Conservation (phyloP, 2,113 vertebrate species). For the Uria aalge region DNA sequence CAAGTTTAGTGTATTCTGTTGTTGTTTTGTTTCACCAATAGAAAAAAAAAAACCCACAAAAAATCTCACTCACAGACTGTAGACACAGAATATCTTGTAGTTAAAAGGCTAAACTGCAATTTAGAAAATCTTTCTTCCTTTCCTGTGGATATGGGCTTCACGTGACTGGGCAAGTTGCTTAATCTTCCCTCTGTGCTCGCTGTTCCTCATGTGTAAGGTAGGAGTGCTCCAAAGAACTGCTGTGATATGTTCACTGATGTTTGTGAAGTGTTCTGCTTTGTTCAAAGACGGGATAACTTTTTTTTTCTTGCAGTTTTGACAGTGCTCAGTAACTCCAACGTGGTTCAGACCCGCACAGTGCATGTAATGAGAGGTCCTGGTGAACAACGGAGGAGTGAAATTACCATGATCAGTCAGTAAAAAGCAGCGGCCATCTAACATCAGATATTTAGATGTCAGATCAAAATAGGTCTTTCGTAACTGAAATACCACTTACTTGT, state of each 20-base stretch:
- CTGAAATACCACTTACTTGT: not conserved
- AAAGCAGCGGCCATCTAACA: not conserved
- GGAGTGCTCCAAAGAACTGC: not conserved
- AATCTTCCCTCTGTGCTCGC: fast-evolving
- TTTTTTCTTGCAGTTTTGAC: not conserved
- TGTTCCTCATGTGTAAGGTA: not conserved
- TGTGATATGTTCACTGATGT: not conserved
- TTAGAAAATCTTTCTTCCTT: not conserved
- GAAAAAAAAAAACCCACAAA: too few species aligned
- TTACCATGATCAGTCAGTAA: not conserved
- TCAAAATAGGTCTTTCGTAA: not conserved
- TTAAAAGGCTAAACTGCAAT: not conserved
- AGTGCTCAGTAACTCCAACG: not conserved
- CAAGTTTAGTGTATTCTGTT: not conserved
- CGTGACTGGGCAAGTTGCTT: not conserved
- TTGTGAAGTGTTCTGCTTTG: not conserved
- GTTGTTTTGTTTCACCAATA: not conserved
- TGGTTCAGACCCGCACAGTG: not conserved
- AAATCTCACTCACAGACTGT: not conserved
- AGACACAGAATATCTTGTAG: not conserved
- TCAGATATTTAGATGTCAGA: not conserved
- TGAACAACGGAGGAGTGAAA: not conserved
- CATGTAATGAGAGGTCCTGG: not conserved
- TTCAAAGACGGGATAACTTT: not conserved
- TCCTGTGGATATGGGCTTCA: not conserved